phyloP scores from a whole-genome alignment of 1,140 invertebrate genomes.

The Epicauta chinensis region DNA sequence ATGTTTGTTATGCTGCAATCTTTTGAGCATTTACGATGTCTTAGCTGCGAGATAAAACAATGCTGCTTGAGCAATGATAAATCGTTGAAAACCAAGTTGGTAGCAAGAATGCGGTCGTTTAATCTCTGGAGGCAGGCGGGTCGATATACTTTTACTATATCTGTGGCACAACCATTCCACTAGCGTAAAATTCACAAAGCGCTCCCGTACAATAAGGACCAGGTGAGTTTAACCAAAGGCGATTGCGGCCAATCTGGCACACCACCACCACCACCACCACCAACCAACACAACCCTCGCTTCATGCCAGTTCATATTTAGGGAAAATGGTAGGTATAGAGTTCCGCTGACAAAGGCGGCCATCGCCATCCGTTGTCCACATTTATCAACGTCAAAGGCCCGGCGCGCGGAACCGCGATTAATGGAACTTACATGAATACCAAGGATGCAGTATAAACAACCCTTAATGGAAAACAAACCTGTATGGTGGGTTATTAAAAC shows the following conservation, averaged over 20 bases:
- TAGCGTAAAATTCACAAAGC: not conserved
- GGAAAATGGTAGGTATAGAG: not conserved
- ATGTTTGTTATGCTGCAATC: conserved; percentile 10
- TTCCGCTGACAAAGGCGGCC: conserved; percentile 21
- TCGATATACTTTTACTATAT: not conserved
- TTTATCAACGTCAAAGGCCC: conserved; percentile 31
- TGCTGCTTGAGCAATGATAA: conserved; percentile 17
- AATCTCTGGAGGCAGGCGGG: conserved; percentile 6
- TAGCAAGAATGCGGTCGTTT: conserved; percentile 14
- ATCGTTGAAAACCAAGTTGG: conserved; percentile 12
- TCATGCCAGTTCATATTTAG: not conserved
- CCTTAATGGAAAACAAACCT: conserved; percentile 33
- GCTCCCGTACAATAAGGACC: not conserved
- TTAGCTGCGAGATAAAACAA: conserved; percentile 10
- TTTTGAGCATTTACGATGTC: conserved; percentile 13
- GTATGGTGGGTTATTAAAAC: conserved; percentile 30
- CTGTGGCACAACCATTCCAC: too few species aligned
- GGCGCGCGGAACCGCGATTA: conserved; percentile 29
- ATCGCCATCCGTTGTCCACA: conserved; percentile 20
- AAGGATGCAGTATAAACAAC: conserved; percentile 29
- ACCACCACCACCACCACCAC: not conserved
- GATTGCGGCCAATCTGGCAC: conserved; percentile 3
- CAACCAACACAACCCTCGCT: too few species aligned
- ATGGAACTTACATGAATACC: conserved; percentile 37
- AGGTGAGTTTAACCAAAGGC: conserved; percentile 1